Conservation (phyloP, 2,113 vertebrate genomes). For the Zingel zingel region DNA sequence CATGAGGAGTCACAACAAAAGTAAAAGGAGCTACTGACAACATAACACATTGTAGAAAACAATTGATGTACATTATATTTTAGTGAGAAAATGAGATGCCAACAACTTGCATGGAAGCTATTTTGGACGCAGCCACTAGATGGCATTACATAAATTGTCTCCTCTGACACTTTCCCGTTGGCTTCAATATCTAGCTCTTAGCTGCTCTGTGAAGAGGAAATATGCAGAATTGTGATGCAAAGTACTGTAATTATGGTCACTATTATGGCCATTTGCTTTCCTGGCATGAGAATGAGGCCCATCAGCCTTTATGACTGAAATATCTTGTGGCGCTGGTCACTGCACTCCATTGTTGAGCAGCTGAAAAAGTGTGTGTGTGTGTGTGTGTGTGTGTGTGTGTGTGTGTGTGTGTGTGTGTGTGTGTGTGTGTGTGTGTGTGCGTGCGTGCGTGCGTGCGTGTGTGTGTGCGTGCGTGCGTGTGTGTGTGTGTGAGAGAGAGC, state of each 20-base stretch:
- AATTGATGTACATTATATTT: neutral
- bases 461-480: neutral
- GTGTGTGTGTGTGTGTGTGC: neutral
- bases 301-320: slow-evolving; percentile 60
- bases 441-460: neutral
- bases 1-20: neutral
- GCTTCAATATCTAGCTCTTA: slow-evolving; percentile 15
- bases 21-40: neutral
- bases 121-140: slow-evolving; percentile 5
- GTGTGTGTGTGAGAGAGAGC: neutral
- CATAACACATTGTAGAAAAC: neutral
- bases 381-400: neutral
- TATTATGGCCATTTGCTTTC: slow-evolving; percentile 47
- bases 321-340: slow-evolving; percentile 29
- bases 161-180: neutral
- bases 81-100: neutral
- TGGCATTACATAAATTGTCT: slow-evolving; percentile 14
- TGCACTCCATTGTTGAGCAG: slow-evolving; percentile 7
- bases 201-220: slow-evolving; percentile 36
- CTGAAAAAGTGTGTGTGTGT: neutral
- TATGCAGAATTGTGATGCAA: slow-evolving; percentile 45
- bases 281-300: slow-evolving; percentile 36
- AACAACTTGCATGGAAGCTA: neutral
- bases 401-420: neutral
- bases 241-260: slow-evolving; percentile 55